phyloP scores from a whole-genome alignment of 2,797 vertebrate species.

The Pogonophryne albipinna region DNA sequence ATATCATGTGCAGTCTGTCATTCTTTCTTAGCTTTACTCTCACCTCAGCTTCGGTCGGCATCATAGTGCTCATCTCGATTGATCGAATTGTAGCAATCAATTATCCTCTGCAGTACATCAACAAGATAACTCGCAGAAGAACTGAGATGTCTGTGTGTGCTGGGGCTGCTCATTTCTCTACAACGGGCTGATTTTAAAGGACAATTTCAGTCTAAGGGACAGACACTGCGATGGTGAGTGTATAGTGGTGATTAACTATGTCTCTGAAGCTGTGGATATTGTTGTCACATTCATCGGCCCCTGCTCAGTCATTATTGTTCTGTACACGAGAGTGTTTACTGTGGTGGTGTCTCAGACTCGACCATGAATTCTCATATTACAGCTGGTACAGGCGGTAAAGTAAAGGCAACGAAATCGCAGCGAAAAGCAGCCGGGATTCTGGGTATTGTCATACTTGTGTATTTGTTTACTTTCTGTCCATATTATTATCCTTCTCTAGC shows the following conservation, averaged over 20 bases:
- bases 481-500: conserved; percentile 67
- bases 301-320: conserved; percentile 61
- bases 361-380: conserved; percentile 28
- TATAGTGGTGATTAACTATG: conserved; percentile 42
- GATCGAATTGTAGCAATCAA: conserved; percentile 81
- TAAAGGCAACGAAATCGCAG: conserved; percentile 63
- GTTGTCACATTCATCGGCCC: conserved; percentile 65
- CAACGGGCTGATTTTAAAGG: conserved; percentile 56
- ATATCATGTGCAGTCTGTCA: conserved; percentile 78
- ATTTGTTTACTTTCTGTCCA: conserved; percentile 69
- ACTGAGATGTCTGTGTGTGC: conserved; percentile 51
- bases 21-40: conserved; percentile 78
- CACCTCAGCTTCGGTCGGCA: conserved; percentile 83
- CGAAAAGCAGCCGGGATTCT: conserved; percentile 75
- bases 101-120: conserved; percentile 68
- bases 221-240: conserved; percentile 68
- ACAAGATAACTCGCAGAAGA: conserved; percentile 53
- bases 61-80: conserved; percentile 82
- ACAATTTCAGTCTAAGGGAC: conserved; percentile 47
- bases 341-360: conserved; percentile 68
- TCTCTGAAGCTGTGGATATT: conserved; percentile 55
- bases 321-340: conserved; percentile 70
- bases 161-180: conserved; percentile 69
- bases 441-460: conserved; percentile 70
- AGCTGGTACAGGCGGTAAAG: not conserved